Base-by-base conservation (phyloP, 2,888 invertebrate genomes). In the Asteroscopus sphinx region DNA sequence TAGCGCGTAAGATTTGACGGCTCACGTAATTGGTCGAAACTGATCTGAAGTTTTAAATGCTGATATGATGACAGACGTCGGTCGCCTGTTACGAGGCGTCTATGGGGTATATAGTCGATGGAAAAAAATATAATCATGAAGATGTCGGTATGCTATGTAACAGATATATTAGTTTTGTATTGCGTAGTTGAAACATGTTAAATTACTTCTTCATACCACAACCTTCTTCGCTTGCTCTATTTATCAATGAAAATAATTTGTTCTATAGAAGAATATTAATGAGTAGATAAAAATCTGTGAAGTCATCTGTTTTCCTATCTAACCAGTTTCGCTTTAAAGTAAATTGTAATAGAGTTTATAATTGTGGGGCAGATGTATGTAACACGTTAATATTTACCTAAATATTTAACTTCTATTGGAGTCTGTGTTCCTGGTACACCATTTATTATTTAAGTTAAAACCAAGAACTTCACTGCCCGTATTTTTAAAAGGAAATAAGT, bases 371-470 rank as follows among this genome's bases (percentile, higher is more conserved):
- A 46, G 15, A 47, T 58, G 47, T 59, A 68, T 25, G 40, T 48
- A 55, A 51, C 7, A 35, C 8, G 26, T 55, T 68, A 26, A 61
- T 41, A 42, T 49, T 49, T 42, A 16, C 13, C 15, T 46, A 13
- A 37, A 47, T 44, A 25, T 54, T 69, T 28, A 30, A 55, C 46
- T 71, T 35, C 39, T 71, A 32, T 65, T 28, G 13, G 39, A 25
- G 21, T 59, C 49, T 57, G 71, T 64, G 71, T 52, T 57, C 66
- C 71, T 70, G 60, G 56, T 71, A 70, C 36, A 28, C 11, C 8
- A 28, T 21, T 21, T 21, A 28, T 28, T 28, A 28, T 26, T 6
- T 26, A 8, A 26, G 3, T 26, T 28, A 6, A 21, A 21, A 21
- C 21, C 4, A 21, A 21, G 21, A 21, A 21, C 21, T n/a, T n/a